A percentile compares a stretch with the other conserved stretches of the same genome.
phyloP scores from a whole-genome alignment of 2,797 vertebrate species.

The Phrynocephalus vlangalii region DNA sequence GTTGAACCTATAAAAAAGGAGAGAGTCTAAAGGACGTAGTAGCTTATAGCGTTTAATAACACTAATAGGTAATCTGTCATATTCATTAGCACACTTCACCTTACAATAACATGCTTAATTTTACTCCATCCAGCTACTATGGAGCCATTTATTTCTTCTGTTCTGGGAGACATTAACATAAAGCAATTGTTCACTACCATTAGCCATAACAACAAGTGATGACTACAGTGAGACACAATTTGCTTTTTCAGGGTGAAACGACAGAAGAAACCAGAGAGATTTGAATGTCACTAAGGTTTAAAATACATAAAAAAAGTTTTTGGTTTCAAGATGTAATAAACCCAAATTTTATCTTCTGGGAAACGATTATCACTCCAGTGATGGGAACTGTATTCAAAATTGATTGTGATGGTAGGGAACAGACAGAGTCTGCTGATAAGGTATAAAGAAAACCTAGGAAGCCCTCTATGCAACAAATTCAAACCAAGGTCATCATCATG shows the following conservation, averaged over 20 bases:
- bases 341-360: background rate
- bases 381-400: too few species aligned
- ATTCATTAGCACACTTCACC: slow-evolving; percentile 1
- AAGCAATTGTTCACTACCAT: background rate
- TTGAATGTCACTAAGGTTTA: background rate
- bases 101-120: slow-evolving; percentile 17
- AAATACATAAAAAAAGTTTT: background rate
- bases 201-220: background rate
- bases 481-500: too few species aligned
- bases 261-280: background rate
- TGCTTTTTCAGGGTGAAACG: background rate
- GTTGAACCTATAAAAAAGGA: slow-evolving; percentile 4
- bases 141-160: slow-evolving; percentile 15
- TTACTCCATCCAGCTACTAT: background rate
- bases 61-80: slow-evolving; percentile 11
- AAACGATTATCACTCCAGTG: too few species aligned
- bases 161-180: background rate
- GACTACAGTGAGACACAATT: background rate
- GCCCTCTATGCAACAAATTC: too few species aligned
- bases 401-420: too few species aligned
- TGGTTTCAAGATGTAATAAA: slow-evolving; percentile 1
- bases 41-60: slow-evolving; percentile 9
- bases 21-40: background rate
- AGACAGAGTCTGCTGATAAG: too few species aligned
- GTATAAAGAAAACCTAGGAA: too few species aligned